phyloP scores from a whole-genome alignment of 2,113 vertebrate species.

The Ibidorhyncha struthersii region DNA sequence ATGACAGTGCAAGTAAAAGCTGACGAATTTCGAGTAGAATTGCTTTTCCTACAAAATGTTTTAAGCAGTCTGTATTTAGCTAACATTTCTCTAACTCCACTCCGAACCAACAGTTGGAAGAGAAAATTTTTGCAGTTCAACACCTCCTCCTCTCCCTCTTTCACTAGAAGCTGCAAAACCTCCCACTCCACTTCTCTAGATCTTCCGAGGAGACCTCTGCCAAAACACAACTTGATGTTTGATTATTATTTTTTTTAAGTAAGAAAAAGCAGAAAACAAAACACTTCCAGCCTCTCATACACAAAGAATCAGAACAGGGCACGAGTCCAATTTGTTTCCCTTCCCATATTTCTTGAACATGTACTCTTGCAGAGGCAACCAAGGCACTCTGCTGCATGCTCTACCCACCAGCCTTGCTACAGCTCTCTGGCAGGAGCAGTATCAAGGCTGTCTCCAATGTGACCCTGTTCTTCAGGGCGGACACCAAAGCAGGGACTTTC shows the following conservation, averaged over 20 bases:
- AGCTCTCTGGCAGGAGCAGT: neutral
- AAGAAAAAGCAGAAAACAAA: slow-evolving; percentile 53
- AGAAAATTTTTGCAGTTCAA: slow-evolving; percentile 53
- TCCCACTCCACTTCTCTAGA: slow-evolving; percentile 50
- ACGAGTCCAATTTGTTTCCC: neutral
- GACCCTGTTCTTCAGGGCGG: neutral
- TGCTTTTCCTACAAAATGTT: slow-evolving; percentile 44
- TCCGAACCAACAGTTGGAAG: slow-evolving; percentile 61
- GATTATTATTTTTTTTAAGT: neutral
- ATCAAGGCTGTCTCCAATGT: neutral
- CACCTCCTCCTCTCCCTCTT: slow-evolving; percentile 53
- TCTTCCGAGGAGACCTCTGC: slow-evolving; percentile 4
- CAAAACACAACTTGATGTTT: slow-evolving; percentile 39
- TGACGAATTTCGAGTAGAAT: slow-evolving; percentile 33
- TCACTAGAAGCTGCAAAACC: slow-evolving; percentile 56
- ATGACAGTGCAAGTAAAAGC: slow-evolving; percentile 61
- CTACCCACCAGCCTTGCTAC: neutral
- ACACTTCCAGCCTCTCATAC: slow-evolving; percentile 14
- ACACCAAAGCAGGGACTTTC: neutral
- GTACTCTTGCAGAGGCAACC: neutral
- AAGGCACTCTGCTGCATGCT: neutral
- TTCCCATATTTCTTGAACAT: neutral
- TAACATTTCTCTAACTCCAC: slow-evolving; percentile 62
- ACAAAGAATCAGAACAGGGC: slow-evolving; percentile 45
- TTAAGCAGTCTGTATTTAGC: slow-evolving; percentile 62